These are phyloP conservation scores for Tetrapedia diversipes DNA, from an alignment of 2,888 invertebrate species.

Conservation along the genomic window DNA sequence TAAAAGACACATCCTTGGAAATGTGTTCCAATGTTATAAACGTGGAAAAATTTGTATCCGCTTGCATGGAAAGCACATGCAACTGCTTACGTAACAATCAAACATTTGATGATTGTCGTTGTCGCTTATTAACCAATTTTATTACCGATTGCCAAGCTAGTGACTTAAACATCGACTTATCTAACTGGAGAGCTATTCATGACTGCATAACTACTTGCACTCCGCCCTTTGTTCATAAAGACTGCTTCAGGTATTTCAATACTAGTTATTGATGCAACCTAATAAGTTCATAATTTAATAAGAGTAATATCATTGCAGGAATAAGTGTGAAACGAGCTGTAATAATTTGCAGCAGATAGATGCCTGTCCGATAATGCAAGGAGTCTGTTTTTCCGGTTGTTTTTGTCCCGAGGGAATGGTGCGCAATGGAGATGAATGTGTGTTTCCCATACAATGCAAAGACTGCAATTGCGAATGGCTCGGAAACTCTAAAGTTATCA, in stretches of 20 bases:
- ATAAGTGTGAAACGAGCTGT: constrained; percentile 91
- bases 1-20: constrained; percentile 87
- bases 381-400: constrained; percentile 92
- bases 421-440: constrained; percentile 87
- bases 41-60: constrained; percentile 88
- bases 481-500: constrained; percentile 91
- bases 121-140: constrained; percentile 88
- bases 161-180: constrained; percentile 86
- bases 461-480: constrained; percentile 90
- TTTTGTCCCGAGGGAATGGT: constrained; percentile 91
- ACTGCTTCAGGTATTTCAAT: constrained; percentile 88
- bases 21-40: constrained; percentile 87
- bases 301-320: constrained; percentile 55
- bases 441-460: constrained; percentile 88
- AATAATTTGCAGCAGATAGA: constrained; percentile 85
- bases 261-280: not conserved
- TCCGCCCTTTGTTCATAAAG: constrained; percentile 90
- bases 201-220: constrained; percentile 90
- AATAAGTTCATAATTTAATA: not conserved
- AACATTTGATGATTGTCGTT: constrained; percentile 86
- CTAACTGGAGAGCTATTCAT: constrained; percentile 88
- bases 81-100: constrained; percentile 86
- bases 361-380: constrained; percentile 86
- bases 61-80: constrained; percentile 91
- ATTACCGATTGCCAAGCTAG: constrained; percentile 89